These are phyloP conservation scores for Sebastes fasciatus DNA, from an alignment of 2,113 vertebrate genomes.

Conservation along the genomic window DNA sequence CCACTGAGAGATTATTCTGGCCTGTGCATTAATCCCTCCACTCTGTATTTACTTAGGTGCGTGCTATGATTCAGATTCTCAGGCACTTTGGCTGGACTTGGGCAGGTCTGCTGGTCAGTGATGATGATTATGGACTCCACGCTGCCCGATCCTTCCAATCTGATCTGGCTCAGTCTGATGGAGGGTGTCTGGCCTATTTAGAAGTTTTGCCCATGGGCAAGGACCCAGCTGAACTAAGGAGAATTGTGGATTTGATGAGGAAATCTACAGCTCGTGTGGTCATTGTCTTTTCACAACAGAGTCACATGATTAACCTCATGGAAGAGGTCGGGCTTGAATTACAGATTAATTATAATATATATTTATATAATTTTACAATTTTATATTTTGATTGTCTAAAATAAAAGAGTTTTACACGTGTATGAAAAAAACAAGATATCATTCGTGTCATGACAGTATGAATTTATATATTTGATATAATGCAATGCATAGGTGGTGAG, in stretches of 20 bases:
- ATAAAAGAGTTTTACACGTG: not conserved
- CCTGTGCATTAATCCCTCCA: no score
- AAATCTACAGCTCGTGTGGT: constrained; percentile 60
- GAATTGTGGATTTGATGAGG: constrained; percentile 72
- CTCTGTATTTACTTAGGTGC: no score
- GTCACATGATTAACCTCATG: constrained; percentile 62
- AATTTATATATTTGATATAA: not conserved
- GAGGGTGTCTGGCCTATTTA: constrained; percentile 69
- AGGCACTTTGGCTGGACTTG: constrained; percentile 36
- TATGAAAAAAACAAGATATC: no score
- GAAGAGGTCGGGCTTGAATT: constrained; percentile 15
- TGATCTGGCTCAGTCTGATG: constrained; percentile 24
- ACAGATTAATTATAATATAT: not conserved
- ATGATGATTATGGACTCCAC: constrained; percentile 31
- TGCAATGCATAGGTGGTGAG: constrained; percentile 53
- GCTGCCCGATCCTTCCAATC: constrained; percentile 19
- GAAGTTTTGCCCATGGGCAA: constrained; percentile 70
- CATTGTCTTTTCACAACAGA: constrained; percentile 65
- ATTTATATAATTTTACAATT: not conserved
- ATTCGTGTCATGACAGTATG: not conserved
- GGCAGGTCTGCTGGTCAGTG: constrained; percentile 14
- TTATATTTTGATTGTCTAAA: not conserved
- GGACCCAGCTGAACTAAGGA: constrained; percentile 56
- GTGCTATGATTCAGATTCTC: no score
- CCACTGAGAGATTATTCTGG: no score